Conservation (phyloP, 2,113 vertebrate genomes). For the Cololabis saira region DNA sequence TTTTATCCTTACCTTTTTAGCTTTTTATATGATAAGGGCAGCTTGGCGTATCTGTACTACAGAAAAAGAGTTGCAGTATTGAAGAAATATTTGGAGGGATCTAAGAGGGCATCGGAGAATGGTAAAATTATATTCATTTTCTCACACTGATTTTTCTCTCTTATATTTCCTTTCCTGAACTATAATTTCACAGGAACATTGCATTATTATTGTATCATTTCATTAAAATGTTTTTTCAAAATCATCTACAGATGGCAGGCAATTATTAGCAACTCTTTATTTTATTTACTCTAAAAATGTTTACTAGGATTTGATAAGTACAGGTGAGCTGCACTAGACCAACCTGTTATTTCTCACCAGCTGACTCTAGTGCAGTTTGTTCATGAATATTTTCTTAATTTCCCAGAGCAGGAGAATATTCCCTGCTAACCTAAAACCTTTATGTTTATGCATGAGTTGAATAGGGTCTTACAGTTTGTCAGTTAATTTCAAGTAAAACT, state of each 20-base stretch:
- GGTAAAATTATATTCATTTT: slow-evolving; percentile 78
- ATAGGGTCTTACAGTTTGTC: too few relatives aligned
- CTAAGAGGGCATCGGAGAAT: slow-evolving; percentile 73
- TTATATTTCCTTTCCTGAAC: background rate
- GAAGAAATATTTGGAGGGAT: slow-evolving; percentile 79
- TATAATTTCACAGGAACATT: background rate
- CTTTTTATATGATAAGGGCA: slow-evolving; percentile 94
- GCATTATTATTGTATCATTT: background rate
- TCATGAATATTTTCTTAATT: too few relatives aligned
- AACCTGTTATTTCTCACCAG: too few relatives aligned
- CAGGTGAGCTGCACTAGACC: too few relatives aligned
- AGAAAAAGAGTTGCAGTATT: slow-evolving; percentile 92
- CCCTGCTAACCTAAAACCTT: too few relatives aligned
- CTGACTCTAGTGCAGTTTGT: too few relatives aligned
- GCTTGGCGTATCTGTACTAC: slow-evolving; percentile 95
- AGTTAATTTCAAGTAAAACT: too few relatives aligned
- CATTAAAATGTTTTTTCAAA: background rate
- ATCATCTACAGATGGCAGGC: background rate
- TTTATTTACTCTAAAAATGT: background rate
- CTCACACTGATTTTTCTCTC: background rate
- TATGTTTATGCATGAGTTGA: too few relatives aligned
- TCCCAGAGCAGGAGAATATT: too few relatives aligned
- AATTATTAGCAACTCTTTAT: background rate
- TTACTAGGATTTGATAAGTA: too few relatives aligned
- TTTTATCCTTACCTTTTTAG: slow-evolving; percentile 65